Conservation (phyloP, 2,888 invertebrate species). For the Brachyptera risi region DNA sequence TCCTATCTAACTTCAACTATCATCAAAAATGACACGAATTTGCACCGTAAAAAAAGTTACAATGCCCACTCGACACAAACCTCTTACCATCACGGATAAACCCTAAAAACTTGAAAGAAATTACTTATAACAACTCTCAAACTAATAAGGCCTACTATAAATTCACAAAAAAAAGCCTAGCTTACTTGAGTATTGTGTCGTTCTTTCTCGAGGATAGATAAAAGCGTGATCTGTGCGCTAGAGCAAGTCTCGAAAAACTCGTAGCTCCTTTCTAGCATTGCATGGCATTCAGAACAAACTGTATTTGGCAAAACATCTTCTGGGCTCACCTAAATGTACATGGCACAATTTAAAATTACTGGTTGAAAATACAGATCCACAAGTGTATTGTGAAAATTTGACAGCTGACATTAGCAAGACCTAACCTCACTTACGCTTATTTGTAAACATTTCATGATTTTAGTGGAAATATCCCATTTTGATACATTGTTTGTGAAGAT, state of each 20-base stretch:
- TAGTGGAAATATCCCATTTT: constrained; percentile 34
- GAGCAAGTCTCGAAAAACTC: constrained; percentile 37
- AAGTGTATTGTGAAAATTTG: not conserved
- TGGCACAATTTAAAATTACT: not conserved
- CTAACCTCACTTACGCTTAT: constrained; percentile 35
- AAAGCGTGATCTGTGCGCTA: constrained; percentile 36
- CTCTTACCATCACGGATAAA: too few relatives aligned
- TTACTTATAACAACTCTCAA: too few relatives aligned
- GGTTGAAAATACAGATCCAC: not conserved
- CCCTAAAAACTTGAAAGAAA: too few relatives aligned
- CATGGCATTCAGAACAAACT: constrained; percentile 37
- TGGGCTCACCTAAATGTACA: constrained; percentile 19
- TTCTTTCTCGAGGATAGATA: constrained; percentile 35
- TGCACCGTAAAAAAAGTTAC: too few relatives aligned
- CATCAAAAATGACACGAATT: too few relatives aligned
- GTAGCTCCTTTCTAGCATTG: constrained; percentile 36
- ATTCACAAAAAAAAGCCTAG: too few relatives aligned
- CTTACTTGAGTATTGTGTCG: too few relatives aligned
- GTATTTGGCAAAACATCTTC: constrained; percentile 38
- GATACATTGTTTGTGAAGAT: constrained; percentile 36
- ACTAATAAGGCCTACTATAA: too few relatives aligned
- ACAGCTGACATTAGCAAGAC: not conserved
- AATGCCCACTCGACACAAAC: too few relatives aligned
- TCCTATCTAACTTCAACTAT: too few relatives aligned
- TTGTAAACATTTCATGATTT: constrained; percentile 38